These are phyloP conservation scores for Sebastes diaconus DNA, from an alignment of 2,797 vertebrate genomes.

Conservation along the genomic window DNA sequence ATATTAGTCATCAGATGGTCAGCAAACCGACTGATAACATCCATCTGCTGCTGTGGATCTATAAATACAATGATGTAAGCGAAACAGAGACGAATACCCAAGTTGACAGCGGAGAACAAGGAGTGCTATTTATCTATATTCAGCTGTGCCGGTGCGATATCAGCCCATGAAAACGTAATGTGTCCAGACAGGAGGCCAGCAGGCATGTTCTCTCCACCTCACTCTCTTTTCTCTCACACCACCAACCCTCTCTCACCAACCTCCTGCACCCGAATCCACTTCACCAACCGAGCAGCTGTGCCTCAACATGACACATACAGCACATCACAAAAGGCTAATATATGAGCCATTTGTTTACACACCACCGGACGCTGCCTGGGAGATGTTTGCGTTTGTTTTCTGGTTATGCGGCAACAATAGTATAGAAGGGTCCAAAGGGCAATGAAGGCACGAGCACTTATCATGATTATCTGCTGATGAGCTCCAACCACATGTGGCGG, in stretches of 20 bases:
- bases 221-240: constrained; percentile 13
- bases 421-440: constrained; percentile 26
- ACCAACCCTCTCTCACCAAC: constrained; percentile 14
- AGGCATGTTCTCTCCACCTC: constrained; percentile 68
- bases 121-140: constrained; percentile 59
- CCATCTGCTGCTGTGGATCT: constrained; percentile 35
- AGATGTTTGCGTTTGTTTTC: constrained; percentile 25
- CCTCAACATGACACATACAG: constrained; percentile 21
- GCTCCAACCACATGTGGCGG: constrained; percentile 46
- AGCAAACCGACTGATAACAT: constrained; percentile 26
- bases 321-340: constrained; percentile 11
- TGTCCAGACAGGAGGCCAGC: constrained; percentile 76
- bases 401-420: background rate
- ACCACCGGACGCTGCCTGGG: constrained; percentile 1
- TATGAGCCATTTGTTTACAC: constrained; percentile 21
- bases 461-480: constrained; percentile 41
- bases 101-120: constrained; percentile 65
- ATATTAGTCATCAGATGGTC: constrained; percentile 37
- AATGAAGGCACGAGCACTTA: constrained; percentile 12
- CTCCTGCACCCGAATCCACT: constrained; percentile 26
- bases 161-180: constrained; percentile 69
- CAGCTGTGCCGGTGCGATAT: constrained; percentile 51
- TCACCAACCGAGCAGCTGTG: constrained; percentile 23
- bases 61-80: constrained; percentile 45
- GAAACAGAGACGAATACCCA: constrained; percentile 52